Percentiles rank a stretch among this genome's conserved stretches.
These are phyloP conservation scores for Camelus dromedarius DNA, from an alignment of 2,113 vertebrate genomes.

Conservation along the genomic window DNA sequence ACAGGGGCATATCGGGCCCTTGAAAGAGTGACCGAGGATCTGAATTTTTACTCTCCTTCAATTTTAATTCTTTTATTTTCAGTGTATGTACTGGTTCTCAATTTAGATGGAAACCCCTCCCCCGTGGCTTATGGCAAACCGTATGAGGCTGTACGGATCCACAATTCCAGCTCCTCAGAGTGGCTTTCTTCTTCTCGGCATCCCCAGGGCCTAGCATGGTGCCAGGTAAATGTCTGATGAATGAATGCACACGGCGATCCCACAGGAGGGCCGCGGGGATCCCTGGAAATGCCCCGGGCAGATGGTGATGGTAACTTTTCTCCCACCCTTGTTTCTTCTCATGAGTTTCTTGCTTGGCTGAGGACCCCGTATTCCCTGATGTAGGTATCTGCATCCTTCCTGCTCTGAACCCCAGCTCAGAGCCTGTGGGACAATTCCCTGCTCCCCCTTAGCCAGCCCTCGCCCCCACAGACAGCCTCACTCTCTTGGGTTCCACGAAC, in stretches of 20 bases:
- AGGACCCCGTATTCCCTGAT: accelerated
- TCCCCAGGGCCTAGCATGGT: accelerated
- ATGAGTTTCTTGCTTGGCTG: neutral
- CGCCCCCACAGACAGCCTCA: conserved; percentile 46
- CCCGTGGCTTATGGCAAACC: accelerated
- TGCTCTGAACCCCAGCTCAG: neutral
- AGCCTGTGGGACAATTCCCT: accelerated
- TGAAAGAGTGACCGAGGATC: neutral
- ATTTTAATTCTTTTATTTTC: neutral
- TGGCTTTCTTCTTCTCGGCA: neutral
- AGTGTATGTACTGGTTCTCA: neutral
- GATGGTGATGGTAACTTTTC: neutral
- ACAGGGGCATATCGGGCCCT: neutral
- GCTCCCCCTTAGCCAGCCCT: neutral
- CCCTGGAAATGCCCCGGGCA: accelerated
- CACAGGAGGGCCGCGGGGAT: neutral
- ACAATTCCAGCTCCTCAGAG: neutral
- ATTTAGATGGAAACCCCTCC: neutral
- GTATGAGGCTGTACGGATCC: accelerated
- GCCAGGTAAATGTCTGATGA: too few relatives aligned
- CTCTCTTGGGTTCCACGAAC: conserved; percentile 51
- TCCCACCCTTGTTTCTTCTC: neutral
- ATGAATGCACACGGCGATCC: accelerated
- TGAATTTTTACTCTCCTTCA: neutral
- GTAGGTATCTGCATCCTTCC: neutral